phyloP scores from a whole-genome alignment of 1,140 invertebrate genomes.

The Magallana ariakensis region DNA sequence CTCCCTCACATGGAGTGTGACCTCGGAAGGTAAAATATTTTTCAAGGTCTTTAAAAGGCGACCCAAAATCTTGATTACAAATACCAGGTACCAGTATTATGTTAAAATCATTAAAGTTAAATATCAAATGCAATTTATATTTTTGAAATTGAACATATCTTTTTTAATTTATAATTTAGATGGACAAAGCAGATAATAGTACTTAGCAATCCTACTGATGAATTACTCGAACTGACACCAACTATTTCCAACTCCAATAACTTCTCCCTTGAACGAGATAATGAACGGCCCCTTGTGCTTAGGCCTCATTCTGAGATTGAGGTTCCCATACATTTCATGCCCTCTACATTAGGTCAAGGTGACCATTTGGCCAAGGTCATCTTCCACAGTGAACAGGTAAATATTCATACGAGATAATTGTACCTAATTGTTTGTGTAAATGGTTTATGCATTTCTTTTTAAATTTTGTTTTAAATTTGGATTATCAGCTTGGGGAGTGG shows the following conservation, averaged over 20 bases:
- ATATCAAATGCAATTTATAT: too few relatives aligned
- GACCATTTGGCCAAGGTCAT: slow-evolving; percentile 75
- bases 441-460: too few relatives aligned
- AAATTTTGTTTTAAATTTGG: too few relatives aligned
- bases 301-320: slow-evolving; percentile 66
- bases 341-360: slow-evolving; percentile 75
- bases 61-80: too few relatives aligned
- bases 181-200: slow-evolving; percentile 75
- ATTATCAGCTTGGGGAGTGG: slow-evolving; percentile 77
- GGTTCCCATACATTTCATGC: slow-evolving; percentile 78
- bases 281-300: slow-evolving; percentile 71
- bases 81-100: too few relatives aligned
- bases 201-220: slow-evolving; percentile 77
- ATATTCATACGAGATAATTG: not conserved
- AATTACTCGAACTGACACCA: slow-evolving; percentile 73
- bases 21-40: slow-evolving; percentile 73
- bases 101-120: too few relatives aligned
- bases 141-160: not conserved
- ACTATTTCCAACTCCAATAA: slow-evolving; percentile 77
- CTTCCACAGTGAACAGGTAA: slow-evolving; percentile 77
- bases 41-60: not conserved
- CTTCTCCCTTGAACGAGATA: slow-evolving; percentile 76
- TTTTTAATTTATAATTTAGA: slow-evolving; percentile 58
- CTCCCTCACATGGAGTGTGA: slow-evolving; percentile 78
- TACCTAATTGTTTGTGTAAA: too few relatives aligned